Conservation (phyloP, 2,113 vertebrate genomes). For the Oreochromis spilurus region DNA sequence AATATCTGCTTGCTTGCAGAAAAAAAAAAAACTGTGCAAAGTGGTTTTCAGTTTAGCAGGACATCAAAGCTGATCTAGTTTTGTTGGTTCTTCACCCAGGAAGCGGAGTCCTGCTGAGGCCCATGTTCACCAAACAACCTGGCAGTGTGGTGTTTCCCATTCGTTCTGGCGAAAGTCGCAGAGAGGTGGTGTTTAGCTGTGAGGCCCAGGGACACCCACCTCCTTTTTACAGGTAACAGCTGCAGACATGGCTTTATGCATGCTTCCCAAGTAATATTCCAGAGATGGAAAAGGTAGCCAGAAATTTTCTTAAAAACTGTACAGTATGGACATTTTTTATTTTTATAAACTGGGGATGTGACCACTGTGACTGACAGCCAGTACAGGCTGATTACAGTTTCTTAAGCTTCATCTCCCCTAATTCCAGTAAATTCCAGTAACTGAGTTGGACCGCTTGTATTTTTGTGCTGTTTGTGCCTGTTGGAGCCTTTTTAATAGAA, state of each 20-base stretch:
- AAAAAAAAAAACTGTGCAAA: not conserved
- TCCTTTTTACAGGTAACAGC: constrained; percentile 83
- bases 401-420: not conserved
- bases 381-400: not conserved
- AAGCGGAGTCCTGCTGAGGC: constrained; percentile 78
- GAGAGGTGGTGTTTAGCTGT: constrained; percentile 86
- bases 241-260: not conserved
- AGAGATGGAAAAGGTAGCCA: not conserved
- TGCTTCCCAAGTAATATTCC: not conserved
- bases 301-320: not conserved
- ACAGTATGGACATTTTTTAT: not conserved
- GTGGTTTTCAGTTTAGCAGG: not conserved
- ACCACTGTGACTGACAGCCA: not conserved
- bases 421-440: not conserved
- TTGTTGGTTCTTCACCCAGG: constrained; percentile 70
- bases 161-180: constrained; percentile 81
- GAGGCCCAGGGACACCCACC: constrained; percentile 86
- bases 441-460: not conserved
- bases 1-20: not conserved
- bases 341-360: not conserved
- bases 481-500: not conserved
- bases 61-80: constrained; percentile 22
- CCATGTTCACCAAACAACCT: constrained; percentile 88
- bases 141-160: constrained; percentile 85
- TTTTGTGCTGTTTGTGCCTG: not conserved